Evolutionary conservation across 2,888 invertebrate genomes (phyloP).

Genomic region (Drosophila anomelani): DNA sequence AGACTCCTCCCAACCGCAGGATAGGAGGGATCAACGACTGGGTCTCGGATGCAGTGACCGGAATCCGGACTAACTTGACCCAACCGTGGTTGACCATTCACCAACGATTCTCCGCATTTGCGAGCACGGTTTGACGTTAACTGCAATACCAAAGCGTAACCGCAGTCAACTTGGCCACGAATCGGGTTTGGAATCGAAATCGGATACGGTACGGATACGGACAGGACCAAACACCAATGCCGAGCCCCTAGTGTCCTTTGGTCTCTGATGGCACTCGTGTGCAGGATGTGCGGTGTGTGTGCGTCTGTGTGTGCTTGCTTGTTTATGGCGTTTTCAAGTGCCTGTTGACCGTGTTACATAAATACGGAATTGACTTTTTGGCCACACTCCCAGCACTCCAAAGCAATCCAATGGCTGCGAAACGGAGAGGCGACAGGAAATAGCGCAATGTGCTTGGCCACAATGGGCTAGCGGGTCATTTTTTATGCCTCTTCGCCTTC

Average conservation of each 20-base stretch:
- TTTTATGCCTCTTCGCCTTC: conserved; percentile 8
- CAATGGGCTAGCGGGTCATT: conserved; percentile 19
- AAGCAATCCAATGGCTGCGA: conserved; percentile 63
- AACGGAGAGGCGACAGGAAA: conserved; percentile 18
- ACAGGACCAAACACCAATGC: conserved; percentile 11
- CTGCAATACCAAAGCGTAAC: conserved; percentile 55
- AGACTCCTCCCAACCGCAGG: conserved; percentile 1
- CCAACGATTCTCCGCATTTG: conserved; percentile 44
- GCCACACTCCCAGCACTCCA: conserved; percentile 43
- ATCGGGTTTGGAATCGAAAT: conserved; percentile 10
- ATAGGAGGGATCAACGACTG: background rate
- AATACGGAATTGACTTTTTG: conserved; percentile 75
- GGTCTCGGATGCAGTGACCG: conserved; percentile 30
- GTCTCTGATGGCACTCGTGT: conserved; percentile 34
- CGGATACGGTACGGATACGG: conserved; percentile 8
- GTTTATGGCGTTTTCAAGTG: conserved; percentile 68
- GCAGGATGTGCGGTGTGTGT: conserved; percentile 36
- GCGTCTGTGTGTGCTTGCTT: conserved; percentile 46
- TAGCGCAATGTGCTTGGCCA: conserved; percentile 15
- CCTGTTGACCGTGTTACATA: conserved; percentile 72
- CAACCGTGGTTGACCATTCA: conserved; percentile 52
- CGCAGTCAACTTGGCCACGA: conserved; percentile 65
- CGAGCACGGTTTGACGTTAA: conserved; percentile 53
- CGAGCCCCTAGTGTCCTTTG: conserved; percentile 46
- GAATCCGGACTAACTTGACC: conserved; percentile 67